phyloP scores from a whole-genome alignment of 2,888 invertebrate species.

The Bruchidius siliquastri region DNA sequence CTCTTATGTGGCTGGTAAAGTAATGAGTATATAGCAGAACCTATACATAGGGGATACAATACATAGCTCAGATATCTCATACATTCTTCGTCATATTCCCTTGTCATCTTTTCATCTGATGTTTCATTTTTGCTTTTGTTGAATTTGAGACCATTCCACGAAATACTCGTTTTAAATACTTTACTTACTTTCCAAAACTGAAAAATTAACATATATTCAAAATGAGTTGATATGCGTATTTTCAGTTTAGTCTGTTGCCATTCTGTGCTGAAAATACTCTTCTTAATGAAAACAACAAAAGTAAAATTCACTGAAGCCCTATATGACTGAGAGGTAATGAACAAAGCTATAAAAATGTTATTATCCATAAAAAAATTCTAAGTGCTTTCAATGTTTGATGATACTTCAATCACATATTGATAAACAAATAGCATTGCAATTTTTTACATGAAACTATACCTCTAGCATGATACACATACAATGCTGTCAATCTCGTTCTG shows the following conservation, averaged over 20 bases:
- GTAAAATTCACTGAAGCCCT: no score
- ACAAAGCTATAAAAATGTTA: no score
- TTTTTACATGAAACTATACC: no score
- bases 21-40: constrained; percentile 87
- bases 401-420: background rate
- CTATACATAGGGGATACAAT: constrained; percentile 81
- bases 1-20: constrained; percentile 92
- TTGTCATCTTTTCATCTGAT: constrained; percentile 73
- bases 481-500: no score
- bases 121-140: constrained; percentile 43
- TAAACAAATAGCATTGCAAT: no score
- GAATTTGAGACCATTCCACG: constrained; percentile 43
- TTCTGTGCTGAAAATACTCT: no score
- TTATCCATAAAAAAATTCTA: background rate
- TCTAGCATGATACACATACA: no score
- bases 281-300: no score
- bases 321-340: no score
- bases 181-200: constrained; percentile 96
- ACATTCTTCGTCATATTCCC: constrained; percentile 83
- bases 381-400: background rate
- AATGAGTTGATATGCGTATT: background rate
- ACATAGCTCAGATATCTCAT: constrained; percentile 89
- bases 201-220: constrained; percentile 21
- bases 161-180: constrained; percentile 65
- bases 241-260: no score